Base-by-base conservation (phyloP, 2,888 invertebrate species). In the Rhingia rostrata region DNA sequence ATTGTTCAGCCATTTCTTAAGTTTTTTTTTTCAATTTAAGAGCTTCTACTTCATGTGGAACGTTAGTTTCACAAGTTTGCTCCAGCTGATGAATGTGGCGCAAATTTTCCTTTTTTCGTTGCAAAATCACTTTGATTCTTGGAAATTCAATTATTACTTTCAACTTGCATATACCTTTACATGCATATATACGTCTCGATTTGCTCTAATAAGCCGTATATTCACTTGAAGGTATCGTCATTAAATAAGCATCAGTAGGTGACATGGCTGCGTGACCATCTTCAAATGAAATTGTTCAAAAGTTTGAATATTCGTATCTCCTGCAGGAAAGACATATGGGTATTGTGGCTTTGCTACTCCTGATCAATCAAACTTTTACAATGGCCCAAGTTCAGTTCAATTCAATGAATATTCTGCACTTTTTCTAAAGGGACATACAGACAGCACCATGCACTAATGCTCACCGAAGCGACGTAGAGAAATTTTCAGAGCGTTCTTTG, bases 291-390 rank as follows among this genome's bases (percentile, higher is more conserved):
- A 49, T 9, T 30, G 9, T 2, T 14, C 66, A 45, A 79, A 66
- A 74, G n/a, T 74, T 47, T 22, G 22, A 22, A 22, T 22, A 22
- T 22, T 22, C 22, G 22, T 22, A 22, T 22, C 22, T 22, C 22
- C 22, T 22, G 22, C 45, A 1, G 41, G 54, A 66, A 37, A 41
- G 41, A 61, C 49, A 67, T 61, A 41, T 9, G 47, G 58, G 6
- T 49, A 14, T 53, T n/a, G 61, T 58, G 51, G 14, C 33, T 58
- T 63, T 49, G 63, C 12, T 73, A 22, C 22, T 83, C 67, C 79
- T 74, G 79, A 79, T 83, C 79, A 79, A 83, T 83, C 79, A 73
- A 73, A 69, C 69, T 79, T 74, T 60, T 41, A 83, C 73, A 79
- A 83, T 79, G 51, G 54, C 73, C 54, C 49, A 73, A 78, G 61